These are phyloP conservation scores for Trachymyrmex cornetzi DNA, from an alignment of 1,140 invertebrate species.

Conservation along the genomic window DNA sequence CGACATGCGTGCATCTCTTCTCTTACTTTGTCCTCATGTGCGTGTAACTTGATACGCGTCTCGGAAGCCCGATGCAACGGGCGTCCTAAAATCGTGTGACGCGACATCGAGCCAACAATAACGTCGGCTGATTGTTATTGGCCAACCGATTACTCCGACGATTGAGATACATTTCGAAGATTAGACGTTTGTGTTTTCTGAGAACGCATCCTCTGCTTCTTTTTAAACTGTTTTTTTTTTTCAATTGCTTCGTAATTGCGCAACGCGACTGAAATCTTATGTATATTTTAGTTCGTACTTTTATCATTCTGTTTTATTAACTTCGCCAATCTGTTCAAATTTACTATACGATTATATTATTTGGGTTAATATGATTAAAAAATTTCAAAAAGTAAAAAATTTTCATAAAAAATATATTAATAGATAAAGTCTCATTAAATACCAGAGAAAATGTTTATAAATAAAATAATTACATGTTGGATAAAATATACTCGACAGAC, in stretches of 20 bases:
- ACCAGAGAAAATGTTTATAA: no score
- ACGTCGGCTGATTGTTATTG: slow-evolving; percentile 46
- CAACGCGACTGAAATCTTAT: background rate
- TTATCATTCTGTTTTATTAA: background rate
- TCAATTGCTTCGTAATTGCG: background rate
- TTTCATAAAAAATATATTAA: no score
- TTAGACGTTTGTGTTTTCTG: background rate
- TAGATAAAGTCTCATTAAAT: no score
- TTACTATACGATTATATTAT: no score
- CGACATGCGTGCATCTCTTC: slow-evolving; percentile 27
- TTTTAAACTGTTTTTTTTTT: background rate
- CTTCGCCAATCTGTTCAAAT: no score
- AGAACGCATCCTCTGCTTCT: background rate
- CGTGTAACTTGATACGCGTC: slow-evolving; percentile 55
- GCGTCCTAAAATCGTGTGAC: slow-evolving; percentile 42
- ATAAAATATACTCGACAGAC: no score
- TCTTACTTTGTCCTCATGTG: slow-evolving; percentile 44
- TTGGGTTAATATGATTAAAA: no score
- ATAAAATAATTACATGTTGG: no score
- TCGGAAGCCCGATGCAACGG: slow-evolving; percentile 46
- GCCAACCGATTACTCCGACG: slow-evolving; percentile 2
- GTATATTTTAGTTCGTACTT: background rate
- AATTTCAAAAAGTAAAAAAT: no score
- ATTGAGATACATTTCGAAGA: background rate
- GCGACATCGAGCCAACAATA: slow-evolving; percentile 55